These are phyloP conservation scores for Distichodus sexfasciatus DNA, from an alignment of 2,797 vertebrate species.

Conservation along the genomic window DNA sequence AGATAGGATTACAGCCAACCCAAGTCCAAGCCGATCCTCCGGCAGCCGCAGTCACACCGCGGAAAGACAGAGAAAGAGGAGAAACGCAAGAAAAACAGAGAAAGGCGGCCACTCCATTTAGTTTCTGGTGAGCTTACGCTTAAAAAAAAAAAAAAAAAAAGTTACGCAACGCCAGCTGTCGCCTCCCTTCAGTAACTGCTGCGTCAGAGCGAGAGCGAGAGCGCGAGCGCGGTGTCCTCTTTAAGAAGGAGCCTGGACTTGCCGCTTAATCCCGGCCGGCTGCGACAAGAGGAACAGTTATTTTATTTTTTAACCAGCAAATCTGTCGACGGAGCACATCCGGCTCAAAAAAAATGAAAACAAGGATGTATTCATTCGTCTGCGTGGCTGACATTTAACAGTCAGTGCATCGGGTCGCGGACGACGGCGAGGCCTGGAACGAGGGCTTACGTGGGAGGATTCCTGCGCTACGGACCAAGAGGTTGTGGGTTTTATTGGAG, in stretches of 20 bases:
- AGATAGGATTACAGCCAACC: slow-evolving; percentile 51
- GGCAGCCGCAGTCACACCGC: slow-evolving; percentile 31
- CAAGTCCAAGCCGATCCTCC: slow-evolving; percentile 42
- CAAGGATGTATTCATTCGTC: slow-evolving; percentile 1
- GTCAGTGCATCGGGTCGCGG: too few species aligned
- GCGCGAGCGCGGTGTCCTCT: slow-evolving; percentile 47
- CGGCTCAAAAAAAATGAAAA: slow-evolving; percentile 25
- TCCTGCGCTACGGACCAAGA: too few species aligned
- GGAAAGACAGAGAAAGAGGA: slow-evolving; percentile 6
- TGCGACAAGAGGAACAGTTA: slow-evolving; percentile 29
- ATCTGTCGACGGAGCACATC: not conserved
- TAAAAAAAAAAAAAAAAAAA: slow-evolving; percentile 54
- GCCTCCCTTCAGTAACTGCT: slow-evolving; percentile 54
- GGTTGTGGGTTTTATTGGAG: too few species aligned
- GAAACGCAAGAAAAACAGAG: too few species aligned
- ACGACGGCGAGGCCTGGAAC: too few species aligned
- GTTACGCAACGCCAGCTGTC: slow-evolving; percentile 71
- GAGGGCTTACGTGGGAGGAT: too few species aligned
- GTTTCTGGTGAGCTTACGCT: slow-evolving; percentile 55
- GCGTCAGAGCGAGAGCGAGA: slow-evolving; percentile 56
- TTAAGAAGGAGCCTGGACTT: slow-evolving; percentile 43
- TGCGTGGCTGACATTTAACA: not conserved
- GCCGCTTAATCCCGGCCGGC: slow-evolving; percentile 28
- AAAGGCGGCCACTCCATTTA: slow-evolving; percentile 50
- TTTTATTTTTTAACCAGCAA: slow-evolving; percentile 41